Conservation (phyloP, 2,113 vertebrate genomes). For the Amia ocellicauda region DNA sequence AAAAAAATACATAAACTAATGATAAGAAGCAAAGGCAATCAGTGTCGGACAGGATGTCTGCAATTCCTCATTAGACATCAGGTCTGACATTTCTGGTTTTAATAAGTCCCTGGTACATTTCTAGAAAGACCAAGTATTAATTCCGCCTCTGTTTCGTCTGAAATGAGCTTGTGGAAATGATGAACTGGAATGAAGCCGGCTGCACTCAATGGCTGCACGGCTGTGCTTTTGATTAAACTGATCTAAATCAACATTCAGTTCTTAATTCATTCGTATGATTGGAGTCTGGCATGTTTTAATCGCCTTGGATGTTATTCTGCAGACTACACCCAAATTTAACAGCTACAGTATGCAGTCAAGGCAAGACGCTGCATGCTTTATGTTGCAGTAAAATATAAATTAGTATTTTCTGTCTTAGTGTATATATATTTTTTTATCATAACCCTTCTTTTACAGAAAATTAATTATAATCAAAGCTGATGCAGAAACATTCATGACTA, state of each 20-base stretch:
- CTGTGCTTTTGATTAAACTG: constrained; percentile 31
- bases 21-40: constrained; percentile 29
- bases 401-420: background rate
- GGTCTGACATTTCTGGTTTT: constrained; percentile 55
- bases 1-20: constrained; percentile 44
- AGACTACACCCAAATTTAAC: background rate
- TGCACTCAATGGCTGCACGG: background rate
- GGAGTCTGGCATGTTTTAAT: constrained; percentile 9
- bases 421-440: constrained; percentile 3
- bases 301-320: background rate
- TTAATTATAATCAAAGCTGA: constrained; percentile 26
- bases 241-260: constrained; percentile 6
- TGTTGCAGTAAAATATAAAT: background rate
- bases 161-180: constrained; percentile 58
- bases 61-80: constrained; percentile 50
- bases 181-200: constrained; percentile 26
- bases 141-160: constrained; percentile 44
- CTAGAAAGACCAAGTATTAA: constrained; percentile 37
- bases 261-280: constrained; percentile 27
- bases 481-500: too few relatives aligned
- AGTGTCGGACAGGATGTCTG: constrained; percentile 21
- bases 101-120: constrained; percentile 26
- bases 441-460: background rate
- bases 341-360: background rate
- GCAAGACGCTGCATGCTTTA: background rate